These are phyloP conservation scores for Stichopus horrens DNA, from an alignment of 53 echinoderm and acorn worm species.

Conservation along the genomic window DNA sequence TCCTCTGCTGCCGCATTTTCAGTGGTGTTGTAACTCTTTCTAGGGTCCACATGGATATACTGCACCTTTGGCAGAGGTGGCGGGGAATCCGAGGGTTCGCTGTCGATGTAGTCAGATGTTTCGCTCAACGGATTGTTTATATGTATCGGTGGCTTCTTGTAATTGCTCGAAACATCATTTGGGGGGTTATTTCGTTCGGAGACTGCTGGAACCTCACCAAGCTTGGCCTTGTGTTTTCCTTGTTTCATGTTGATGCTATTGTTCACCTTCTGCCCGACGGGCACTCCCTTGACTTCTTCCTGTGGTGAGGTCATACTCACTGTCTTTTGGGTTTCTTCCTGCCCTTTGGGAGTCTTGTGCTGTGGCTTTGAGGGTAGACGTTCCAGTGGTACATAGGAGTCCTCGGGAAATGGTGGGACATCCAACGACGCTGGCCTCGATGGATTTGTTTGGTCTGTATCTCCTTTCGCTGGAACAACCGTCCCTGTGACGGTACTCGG, in stretches of 20 bases:
- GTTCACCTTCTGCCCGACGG: neutral
- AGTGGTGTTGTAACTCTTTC: neutral
- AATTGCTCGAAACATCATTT: neutral
- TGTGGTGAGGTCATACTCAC: neutral
- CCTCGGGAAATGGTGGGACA: constrained; percentile 23
- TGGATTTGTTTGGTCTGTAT: neutral
- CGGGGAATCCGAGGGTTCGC: constrained; percentile 17
- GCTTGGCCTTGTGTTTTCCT: constrained; percentile 25
- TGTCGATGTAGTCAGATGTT: neutral
- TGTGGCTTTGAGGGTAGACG: neutral
- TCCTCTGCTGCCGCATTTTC: neutral
- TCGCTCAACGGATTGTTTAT: neutral
- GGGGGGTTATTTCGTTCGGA: neutral
- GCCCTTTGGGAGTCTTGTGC: neutral
- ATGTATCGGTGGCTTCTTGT: neutral
- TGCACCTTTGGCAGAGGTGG: neutral
- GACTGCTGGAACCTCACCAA: constrained; percentile 15
- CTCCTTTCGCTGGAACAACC: neutral
- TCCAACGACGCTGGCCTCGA: neutral
- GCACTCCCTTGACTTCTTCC: neutral
- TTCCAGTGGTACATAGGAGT: constrained; percentile 10
- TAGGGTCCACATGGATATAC: constrained; percentile 20
- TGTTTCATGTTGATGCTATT: constrained; percentile 7
- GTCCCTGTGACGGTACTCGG: neutral
- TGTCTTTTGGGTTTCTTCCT: neutral